phyloP scores from a whole-genome alignment of 2,113 vertebrate genomes.

The Blennius ocellaris region DNA sequence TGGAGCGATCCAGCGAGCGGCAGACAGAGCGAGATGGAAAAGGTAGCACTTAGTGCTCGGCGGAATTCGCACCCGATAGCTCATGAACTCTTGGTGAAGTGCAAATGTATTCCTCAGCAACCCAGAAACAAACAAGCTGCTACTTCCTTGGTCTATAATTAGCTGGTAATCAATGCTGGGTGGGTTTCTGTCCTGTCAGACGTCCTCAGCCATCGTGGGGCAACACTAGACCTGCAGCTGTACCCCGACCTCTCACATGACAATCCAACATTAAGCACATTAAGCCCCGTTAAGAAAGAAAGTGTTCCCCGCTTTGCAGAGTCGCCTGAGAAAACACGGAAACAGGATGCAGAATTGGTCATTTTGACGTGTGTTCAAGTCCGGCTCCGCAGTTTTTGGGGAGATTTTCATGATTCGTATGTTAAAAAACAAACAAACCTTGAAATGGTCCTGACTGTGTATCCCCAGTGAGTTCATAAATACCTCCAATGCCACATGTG shows the following conservation, averaged over 20 bases:
- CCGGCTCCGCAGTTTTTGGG: neutral
- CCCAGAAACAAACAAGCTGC: slow-evolving; percentile 84
- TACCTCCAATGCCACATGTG: slow-evolving; percentile 48
- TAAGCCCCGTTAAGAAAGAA: no score
- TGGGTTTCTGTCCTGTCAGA: slow-evolving; percentile 71
- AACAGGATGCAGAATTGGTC: neutral
- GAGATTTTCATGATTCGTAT: neutral
- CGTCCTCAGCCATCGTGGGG: slow-evolving; percentile 51
- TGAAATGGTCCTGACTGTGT: neutral
- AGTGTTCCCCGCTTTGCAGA: neutral
- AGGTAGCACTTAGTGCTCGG: slow-evolving; percentile 77
- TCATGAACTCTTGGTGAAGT: slow-evolving; percentile 79
- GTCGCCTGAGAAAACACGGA: slow-evolving; percentile 12
- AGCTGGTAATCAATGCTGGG: slow-evolving; percentile 84
- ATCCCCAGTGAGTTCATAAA: slow-evolving; percentile 12
- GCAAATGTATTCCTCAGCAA: slow-evolving; percentile 85
- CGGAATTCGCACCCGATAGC: slow-evolving; percentile 81
- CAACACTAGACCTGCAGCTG: slow-evolving; percentile 71
- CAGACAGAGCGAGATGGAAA: slow-evolving; percentile 57
- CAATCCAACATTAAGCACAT: slow-evolving; percentile 53
- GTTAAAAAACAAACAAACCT: slow-evolving; percentile 17
- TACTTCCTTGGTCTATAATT: slow-evolving; percentile 85
- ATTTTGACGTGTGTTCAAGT: neutral
- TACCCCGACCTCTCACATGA: slow-evolving; percentile 58
- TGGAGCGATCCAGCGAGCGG: slow-evolving; percentile 45